Percentiles rank a stretch among this genome's conserved stretches.
phyloP scores from a whole-genome alignment of 2,113 vertebrate genomes.

The Epinephelus fuscoguttatus region DNA sequence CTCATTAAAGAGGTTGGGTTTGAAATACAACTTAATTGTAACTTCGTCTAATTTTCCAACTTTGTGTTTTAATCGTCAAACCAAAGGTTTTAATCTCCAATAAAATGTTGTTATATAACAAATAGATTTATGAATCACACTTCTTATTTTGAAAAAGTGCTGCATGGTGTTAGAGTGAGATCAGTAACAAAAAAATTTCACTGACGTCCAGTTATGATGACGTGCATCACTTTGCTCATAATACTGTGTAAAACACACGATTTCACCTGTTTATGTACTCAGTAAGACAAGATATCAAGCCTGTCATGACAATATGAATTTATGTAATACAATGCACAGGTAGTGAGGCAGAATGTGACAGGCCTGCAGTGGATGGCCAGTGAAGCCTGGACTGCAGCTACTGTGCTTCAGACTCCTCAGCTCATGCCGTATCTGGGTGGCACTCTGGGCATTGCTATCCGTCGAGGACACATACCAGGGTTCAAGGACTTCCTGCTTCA shows the following conservation, averaged over 20 bases:
- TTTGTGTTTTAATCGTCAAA: neutral
- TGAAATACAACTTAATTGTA: neutral
- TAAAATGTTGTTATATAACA: neutral
- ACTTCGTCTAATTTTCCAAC: neutral
- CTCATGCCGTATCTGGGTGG: constrained; percentile 67
- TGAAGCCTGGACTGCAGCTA: constrained; percentile 65
- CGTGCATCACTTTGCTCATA: too few relatives aligned
- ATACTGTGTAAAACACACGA: neutral
- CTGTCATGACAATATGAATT: neutral
- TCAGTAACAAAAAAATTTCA: too few relatives aligned
- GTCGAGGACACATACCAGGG: constrained; percentile 73
- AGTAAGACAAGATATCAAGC: neutral
- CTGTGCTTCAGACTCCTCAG: constrained; percentile 50
- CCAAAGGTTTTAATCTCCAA: neutral
- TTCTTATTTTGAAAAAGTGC: neutral
- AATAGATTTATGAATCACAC: neutral
- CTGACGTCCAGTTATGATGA: neutral
- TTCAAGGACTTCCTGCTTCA: constrained; percentile 56
- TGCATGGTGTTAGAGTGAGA: too few relatives aligned
- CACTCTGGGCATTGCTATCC: constrained; percentile 76
- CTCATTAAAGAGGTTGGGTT: constrained; percentile 33
- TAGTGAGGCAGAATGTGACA: constrained; percentile 74
- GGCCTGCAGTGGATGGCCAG: constrained; percentile 82
- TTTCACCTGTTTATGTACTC: neutral
- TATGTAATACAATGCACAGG: constrained; percentile 29